phyloP scores from a whole-genome alignment of 2,797 vertebrate genomes.

The Danio albolineatus region DNA sequence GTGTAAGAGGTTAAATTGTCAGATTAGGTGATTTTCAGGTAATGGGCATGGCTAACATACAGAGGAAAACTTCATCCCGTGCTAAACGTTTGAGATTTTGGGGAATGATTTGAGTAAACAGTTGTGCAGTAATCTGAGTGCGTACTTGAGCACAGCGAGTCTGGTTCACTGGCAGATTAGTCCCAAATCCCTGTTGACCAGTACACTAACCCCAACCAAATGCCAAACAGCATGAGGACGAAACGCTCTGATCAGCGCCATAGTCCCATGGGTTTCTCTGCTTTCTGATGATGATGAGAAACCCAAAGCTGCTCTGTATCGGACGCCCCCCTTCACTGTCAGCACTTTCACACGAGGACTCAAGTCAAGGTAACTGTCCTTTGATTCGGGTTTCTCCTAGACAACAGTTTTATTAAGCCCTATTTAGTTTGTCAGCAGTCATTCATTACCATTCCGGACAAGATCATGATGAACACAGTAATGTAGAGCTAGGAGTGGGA shows the following conservation, averaged over 20 bases:
- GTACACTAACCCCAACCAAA: constrained; percentile 29
- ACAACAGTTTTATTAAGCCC: constrained; percentile 18
- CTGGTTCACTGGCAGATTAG: constrained; percentile 26
- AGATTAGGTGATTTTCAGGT: too few species aligned
- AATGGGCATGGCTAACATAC: too few species aligned
- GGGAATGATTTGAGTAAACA: background rate
- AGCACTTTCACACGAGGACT: constrained; percentile 22
- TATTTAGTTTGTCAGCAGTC: background rate
- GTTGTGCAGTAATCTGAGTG: constrained; percentile 32
- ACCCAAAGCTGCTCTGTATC: constrained; percentile 25
- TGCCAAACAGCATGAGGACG: constrained; percentile 14
- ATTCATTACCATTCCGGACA: background rate
- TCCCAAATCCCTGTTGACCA: constrained; percentile 30
- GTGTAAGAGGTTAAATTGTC: too few species aligned
- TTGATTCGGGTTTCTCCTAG: constrained; percentile 8
- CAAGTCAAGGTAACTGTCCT: constrained; percentile 37
- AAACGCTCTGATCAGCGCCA: constrained; percentile 14
- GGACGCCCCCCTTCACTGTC: constrained; percentile 12
- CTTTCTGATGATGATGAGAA: constrained; percentile 55
- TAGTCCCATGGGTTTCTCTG: constrained; percentile 33
- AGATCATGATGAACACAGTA: constrained; percentile 11
- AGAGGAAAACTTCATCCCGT: background rate
- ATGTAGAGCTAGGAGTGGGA: too few species aligned
- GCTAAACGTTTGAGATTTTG: constrained; percentile 5
- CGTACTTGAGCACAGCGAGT: constrained; percentile 29